Evolutionary conservation across 2,888 invertebrate genomes (phyloP).

Genomic region (Platycheirus rosarum): DNA sequence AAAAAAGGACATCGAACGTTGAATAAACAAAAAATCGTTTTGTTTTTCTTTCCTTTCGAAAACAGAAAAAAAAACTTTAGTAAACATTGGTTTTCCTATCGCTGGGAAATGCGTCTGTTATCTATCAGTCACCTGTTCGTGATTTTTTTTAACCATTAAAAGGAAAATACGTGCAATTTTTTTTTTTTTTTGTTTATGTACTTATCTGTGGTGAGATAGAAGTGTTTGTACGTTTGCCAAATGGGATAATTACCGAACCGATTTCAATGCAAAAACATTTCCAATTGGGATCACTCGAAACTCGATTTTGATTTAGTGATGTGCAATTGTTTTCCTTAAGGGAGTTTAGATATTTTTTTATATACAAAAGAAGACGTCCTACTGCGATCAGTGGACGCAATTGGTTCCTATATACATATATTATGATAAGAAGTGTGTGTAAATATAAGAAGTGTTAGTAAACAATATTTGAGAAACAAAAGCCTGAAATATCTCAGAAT

Average conservation of each 20-base stretch:
- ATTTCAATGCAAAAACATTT: slow-evolving; percentile 48
- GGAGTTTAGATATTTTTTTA: not conserved
- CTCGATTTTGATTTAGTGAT: slow-evolving; percentile 31
- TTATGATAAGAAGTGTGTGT: slow-evolving; percentile 42
- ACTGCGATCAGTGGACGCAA: slow-evolving; percentile 50
- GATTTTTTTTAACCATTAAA: slow-evolving; percentile 15
- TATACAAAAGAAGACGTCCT: slow-evolving; percentile 42
- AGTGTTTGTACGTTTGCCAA: slow-evolving; percentile 31
- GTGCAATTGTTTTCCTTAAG: slow-evolving; percentile 26
- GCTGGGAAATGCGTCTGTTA: slow-evolving; percentile 59
- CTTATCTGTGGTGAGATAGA: slow-evolving; percentile 34
- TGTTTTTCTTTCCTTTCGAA: not conserved
- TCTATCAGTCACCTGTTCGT: slow-evolving; percentile 70
- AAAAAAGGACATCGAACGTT: slow-evolving; percentile 38
- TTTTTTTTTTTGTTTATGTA: slow-evolving; percentile 51
- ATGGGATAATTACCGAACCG: slow-evolving; percentile 64
- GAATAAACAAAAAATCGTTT: not conserved
- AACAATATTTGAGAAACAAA: slow-evolving; percentile 17
- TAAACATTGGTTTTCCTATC: slow-evolving; percentile 43
- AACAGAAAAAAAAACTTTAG: slow-evolving; percentile 15
- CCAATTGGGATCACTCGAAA: slow-evolving; percentile 49
- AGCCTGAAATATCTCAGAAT: slow-evolving; percentile 37
- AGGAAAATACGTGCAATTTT: slow-evolving; percentile 32
- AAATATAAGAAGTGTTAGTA: slow-evolving; percentile 34
- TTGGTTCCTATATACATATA: slow-evolving; percentile 61